Conservation (phyloP, 1,140 invertebrate species). For the Bombyx mori region DNA sequence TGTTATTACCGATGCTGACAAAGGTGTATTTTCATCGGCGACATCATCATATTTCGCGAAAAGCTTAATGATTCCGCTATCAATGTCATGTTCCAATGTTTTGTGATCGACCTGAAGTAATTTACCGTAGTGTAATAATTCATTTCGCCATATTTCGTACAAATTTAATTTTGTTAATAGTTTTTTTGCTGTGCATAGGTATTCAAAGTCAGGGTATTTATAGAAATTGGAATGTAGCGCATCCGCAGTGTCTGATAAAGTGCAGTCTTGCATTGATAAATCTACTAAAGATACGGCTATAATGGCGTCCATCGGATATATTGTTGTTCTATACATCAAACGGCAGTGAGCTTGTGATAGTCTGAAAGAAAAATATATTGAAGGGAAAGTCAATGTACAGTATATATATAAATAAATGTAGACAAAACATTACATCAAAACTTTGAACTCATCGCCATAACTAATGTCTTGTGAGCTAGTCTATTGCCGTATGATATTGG, state of each 20-base stretch:
- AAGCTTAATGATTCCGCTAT: constrained; percentile 26
- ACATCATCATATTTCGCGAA: constrained; percentile 50
- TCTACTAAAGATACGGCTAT: constrained; percentile 61
- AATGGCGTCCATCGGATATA: constrained; percentile 61
- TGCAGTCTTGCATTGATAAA: constrained; percentile 66
- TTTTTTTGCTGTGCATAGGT: constrained; percentile 53
- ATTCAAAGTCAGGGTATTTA: constrained; percentile 59
- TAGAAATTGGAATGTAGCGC: constrained; percentile 61
- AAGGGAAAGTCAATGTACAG: constrained; percentile 5
- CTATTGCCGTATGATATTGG: too few species aligned
- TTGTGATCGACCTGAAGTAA: constrained; percentile 54
- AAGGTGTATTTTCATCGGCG: constrained; percentile 39
- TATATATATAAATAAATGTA: constrained; percentile 2
- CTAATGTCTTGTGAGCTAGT: too few species aligned
- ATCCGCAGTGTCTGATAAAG: constrained; percentile 50
- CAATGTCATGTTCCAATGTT: constrained; percentile 47
- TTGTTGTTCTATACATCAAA: constrained; percentile 59
- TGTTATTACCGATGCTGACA: constrained; percentile 45
- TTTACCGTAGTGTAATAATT: constrained; percentile 56
- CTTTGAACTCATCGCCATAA: too few species aligned
- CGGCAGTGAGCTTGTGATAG: constrained; percentile 67
- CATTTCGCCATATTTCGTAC: constrained; percentile 52
- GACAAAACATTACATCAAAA: too few species aligned
- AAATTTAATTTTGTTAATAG: constrained; percentile 48
- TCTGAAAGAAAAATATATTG: constrained; percentile 29